Conservation (phyloP, 2,113 vertebrate species). For the Ptychochromis oligacanthus region DNA sequence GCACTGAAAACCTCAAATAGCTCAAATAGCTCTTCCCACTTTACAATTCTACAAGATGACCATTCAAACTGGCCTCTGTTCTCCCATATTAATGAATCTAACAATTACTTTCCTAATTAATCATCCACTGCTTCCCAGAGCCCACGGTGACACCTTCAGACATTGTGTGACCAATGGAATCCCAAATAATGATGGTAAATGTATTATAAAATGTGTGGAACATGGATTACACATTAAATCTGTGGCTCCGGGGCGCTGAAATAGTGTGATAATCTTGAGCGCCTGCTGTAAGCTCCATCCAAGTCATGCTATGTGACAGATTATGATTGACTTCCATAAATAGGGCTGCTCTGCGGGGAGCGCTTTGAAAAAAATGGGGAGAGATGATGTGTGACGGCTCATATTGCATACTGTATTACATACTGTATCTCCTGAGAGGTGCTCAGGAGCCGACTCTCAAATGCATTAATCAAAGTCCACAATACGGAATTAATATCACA, state of each 20-base stretch:
- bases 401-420: not conserved
- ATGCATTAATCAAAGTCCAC: conserved; percentile 14
- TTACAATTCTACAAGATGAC: not conserved
- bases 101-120: not conserved
- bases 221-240: not conserved
- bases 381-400: conserved; percentile 3
- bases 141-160: not conserved
- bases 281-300: not conserved
- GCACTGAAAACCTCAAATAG: too few species aligned
- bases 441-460: not conserved
- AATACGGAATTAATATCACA: not conserved
- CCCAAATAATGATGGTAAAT: not conserved
- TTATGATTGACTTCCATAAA: conserved; percentile 30
- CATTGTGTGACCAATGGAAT: not conserved
- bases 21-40: not conserved
- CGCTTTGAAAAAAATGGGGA: not conserved
- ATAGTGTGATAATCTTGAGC: not conserved
- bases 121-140: not conserved
- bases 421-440: conserved; percentile 15
- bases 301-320: conserved; percentile 7
- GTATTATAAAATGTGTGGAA: not conserved
- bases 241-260: not conserved
- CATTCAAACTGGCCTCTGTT: not conserved
- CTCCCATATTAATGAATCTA: not conserved
- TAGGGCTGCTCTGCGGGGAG: conserved; percentile 4